Conservation (phyloP, 2,113 vertebrate species). For the Cyanistes caeruleus region DNA sequence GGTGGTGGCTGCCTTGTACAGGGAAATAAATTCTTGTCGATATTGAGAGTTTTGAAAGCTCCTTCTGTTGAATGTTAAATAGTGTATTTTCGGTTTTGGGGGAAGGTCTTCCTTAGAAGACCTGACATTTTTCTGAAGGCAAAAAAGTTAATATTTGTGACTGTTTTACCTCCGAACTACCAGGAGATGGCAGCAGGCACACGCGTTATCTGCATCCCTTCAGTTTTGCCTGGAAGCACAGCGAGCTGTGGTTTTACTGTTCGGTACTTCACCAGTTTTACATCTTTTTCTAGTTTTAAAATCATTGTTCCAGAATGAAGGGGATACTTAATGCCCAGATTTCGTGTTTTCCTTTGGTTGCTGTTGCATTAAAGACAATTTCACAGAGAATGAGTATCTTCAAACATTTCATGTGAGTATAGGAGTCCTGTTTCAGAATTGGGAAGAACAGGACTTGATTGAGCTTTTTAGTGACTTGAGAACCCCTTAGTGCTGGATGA, state of each 20-base stretch:
- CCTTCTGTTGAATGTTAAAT: background rate
- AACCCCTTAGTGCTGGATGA: background rate
- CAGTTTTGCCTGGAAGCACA: background rate
- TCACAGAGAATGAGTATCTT: background rate
- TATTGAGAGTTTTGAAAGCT: background rate
- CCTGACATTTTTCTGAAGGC: background rate
- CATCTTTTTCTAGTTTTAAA: background rate
- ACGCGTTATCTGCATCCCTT: background rate
- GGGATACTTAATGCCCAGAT: background rate
- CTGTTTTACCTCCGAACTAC: background rate
- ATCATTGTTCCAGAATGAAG: background rate
- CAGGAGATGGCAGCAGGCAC: slow-evolving; percentile 67
- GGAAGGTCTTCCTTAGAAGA: background rate
- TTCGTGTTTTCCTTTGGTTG: background rate
- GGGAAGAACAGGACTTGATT: background rate
- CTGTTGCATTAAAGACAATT: background rate
- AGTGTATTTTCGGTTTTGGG: background rate
- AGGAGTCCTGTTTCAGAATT: background rate
- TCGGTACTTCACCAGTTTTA: fast-evolving
- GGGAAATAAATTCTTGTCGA: background rate
- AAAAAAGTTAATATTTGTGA: background rate
- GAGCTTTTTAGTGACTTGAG: background rate
- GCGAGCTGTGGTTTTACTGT: background rate
- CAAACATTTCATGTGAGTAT: background rate
- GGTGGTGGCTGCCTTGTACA: background rate